Conservation (phyloP, 1,140 invertebrate genomes). For the Microplitis mediator region DNA sequence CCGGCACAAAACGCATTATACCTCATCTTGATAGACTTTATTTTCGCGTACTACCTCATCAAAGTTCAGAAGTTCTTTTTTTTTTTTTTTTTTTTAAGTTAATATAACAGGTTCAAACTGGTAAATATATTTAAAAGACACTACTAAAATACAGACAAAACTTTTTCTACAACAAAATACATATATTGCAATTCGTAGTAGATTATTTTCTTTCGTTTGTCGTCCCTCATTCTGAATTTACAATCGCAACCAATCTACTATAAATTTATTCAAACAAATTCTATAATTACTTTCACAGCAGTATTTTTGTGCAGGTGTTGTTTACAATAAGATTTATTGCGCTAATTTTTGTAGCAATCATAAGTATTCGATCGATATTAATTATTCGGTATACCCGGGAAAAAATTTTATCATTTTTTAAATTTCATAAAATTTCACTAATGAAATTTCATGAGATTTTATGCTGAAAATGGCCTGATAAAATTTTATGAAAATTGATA, state of each 20-base stretch:
- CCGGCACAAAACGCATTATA: constrained; percentile 57
- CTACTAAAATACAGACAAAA: too few relatives aligned
- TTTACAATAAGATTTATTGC: constrained; percentile 40
- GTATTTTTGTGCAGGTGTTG: background rate
- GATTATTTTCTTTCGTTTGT: background rate
- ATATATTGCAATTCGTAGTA: background rate
- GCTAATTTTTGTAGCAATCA: too few relatives aligned
- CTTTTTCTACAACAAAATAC: background rate
- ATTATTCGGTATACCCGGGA: too few relatives aligned
- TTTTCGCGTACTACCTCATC: constrained; percentile 6
- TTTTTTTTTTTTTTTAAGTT: constrained; percentile 7
- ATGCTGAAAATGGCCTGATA: too few relatives aligned
- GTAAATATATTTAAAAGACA: too few relatives aligned
- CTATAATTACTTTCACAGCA: constrained; percentile 57
- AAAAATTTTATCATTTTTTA: too few relatives aligned
- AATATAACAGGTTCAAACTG: background rate
- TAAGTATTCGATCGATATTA: too few relatives aligned
- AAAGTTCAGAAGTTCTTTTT: constrained; percentile 41
- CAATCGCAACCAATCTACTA: constrained; percentile 20
- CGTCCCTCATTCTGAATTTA: too few relatives aligned
- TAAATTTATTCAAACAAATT: constrained; percentile 60
- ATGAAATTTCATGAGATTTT: too few relatives aligned
- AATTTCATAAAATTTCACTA: too few relatives aligned
- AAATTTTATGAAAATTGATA: too few relatives aligned
- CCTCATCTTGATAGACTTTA: constrained; percentile 55